Evolutionary conservation across 2,797 vertebrate genomes (phyloP), one percentile per base, ranked within the genome.

Genomic region (Lepus oiostolus): DNA sequence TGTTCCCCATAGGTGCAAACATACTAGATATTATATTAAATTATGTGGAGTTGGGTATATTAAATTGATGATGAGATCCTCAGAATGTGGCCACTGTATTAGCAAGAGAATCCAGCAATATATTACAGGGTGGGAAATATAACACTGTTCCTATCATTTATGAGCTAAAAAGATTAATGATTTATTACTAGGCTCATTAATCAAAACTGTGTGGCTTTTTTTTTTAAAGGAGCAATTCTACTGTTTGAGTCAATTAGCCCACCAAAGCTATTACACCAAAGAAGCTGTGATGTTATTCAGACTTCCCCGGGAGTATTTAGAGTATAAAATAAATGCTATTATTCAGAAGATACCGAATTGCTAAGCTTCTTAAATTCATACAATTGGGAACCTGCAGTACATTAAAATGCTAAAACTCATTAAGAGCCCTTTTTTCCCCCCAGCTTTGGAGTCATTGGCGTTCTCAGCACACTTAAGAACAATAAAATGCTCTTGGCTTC

Each of bases 391-490:
- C 96, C 96, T 98, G 97, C 88, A 96, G 97, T 98, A 98, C 97
- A 98, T 98, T 98, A 98, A 98, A 98, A 98, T 98, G 97, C 96
- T 97, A 96, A 98, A 98, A 98, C 98, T 98, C 98, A 98, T 98
- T 98, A 99, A 97, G 93, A 96, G 95, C 54, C 96, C 97, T 97
- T 98, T 96, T 65, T 1, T 2, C 91, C 91, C 96, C 93, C 96
- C 91, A 97, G 97, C 97, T 96, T 97, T 96, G 95, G 95, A 97
- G 97, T 97, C 85, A 50, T 87, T 97, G 98, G 96, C 96, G 97
- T 98, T 98, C 97, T 97, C 74, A 90, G 96, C 94, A 97, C 94
- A 65, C 0, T 82, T 93, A 97, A 97, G 95, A 98, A 97, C 96
- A 98, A 98, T 97, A 96, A 97, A 97, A 94, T 16, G 88, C 77